A percentile compares a stretch with the other conserved stretches of the same genome.
Conservation (phyloP, 2,797 vertebrate genomes). For the Bucorvus abyssinicus region DNA sequence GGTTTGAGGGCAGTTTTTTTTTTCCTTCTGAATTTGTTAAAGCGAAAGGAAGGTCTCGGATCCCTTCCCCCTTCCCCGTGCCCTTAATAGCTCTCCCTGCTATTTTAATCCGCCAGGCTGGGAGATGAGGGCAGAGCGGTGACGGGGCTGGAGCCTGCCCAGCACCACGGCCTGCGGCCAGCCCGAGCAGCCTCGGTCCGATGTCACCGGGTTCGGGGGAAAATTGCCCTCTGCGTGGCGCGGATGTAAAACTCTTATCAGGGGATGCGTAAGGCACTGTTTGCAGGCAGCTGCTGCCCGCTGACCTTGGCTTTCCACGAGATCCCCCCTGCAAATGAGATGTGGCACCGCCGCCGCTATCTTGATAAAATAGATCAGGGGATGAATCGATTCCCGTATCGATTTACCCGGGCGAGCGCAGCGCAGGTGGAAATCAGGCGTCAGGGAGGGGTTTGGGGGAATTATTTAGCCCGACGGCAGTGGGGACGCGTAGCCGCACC, state of each 20-base stretch:
- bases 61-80: conserved; percentile 68
- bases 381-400: conserved; percentile 68
- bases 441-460: neutral
- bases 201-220: neutral
- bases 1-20: neutral
- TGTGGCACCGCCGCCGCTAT: conserved; percentile 56
- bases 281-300: neutral
- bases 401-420: conserved; percentile 17
- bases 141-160: conserved; percentile 58
- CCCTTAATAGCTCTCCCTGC: conserved; percentile 73
- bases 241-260: neutral
- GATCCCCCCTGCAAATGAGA: conserved; percentile 35
- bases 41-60: conserved; percentile 37
- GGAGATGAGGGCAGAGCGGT: conserved; percentile 67
- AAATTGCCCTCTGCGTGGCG: neutral
- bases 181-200: neutral
- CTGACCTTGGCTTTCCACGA: conserved; percentile 63
- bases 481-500: neutral
- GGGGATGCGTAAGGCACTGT: neutral
- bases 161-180: neutral
- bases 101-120: conserved; percentile 75
- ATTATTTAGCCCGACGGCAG: neutral
- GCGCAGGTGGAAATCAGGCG: neutral
- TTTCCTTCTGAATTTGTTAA: conserved; percentile 8
- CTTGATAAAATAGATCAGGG: conserved; percentile 67